Conservation (phyloP, 2,797 vertebrate genomes). For the Remorina albescens region DNA sequence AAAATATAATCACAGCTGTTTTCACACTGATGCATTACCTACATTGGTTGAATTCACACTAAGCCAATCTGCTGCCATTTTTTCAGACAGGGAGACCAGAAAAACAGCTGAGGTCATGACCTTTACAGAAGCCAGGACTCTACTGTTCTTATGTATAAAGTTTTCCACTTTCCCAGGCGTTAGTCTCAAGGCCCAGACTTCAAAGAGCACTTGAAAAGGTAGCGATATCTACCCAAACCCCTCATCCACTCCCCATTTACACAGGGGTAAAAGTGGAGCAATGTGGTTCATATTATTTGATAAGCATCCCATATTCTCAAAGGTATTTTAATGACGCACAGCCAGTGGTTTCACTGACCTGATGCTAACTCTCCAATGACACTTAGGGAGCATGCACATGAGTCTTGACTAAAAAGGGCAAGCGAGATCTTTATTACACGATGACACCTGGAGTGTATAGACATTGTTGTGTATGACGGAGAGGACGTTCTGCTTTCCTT, state of each 20-base stretch:
- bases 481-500: conserved; percentile 64
- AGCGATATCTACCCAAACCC: conserved; percentile 77
- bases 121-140: conserved; percentile 57
- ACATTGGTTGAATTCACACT: background rate
- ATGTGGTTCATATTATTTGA: conserved; percentile 92
- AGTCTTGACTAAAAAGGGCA: conserved; percentile 45
- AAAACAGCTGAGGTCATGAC: conserved; percentile 49
- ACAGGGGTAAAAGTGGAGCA: conserved; percentile 71
- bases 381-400: conserved; percentile 53
- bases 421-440: conserved; percentile 66
- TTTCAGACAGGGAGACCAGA: conserved; percentile 11
- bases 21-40: background rate
- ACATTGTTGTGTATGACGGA: conserved; percentile 38
- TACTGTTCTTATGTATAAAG: conserved; percentile 45
- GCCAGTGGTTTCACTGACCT: conserved; percentile 83
- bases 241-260: conserved; percentile 63
- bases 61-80: background rate
- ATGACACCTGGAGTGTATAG: conserved; percentile 39
- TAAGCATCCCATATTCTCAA: conserved; percentile 89
- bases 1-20: conserved; percentile 25
- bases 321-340: conserved; percentile 87
- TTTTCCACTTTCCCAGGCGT: conserved; percentile 76
- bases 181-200: conserved; percentile 77
- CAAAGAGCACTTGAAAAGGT: conserved; percentile 85
- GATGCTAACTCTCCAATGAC: conserved; percentile 65